These are phyloP conservation scores for Hippocampus mohnikei DNA, from an alignment of 2,113 vertebrate genomes.

Conservation along the genomic window DNA sequence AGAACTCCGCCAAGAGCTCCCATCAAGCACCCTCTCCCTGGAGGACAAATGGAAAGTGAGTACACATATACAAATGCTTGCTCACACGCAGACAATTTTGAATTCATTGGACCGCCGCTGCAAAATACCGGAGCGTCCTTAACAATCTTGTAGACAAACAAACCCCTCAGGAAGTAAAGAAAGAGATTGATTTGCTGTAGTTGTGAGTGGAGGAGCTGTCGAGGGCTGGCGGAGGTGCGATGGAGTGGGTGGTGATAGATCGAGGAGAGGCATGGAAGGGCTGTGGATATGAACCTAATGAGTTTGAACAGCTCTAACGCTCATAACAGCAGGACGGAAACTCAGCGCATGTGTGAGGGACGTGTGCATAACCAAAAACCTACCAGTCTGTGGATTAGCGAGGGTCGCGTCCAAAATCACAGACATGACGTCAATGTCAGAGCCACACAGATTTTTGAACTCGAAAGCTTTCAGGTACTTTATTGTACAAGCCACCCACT, in stretches of 20 bases:
- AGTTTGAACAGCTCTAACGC: conserved; percentile 57
- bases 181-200: conserved; percentile 60
- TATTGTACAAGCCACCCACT: not conserved
- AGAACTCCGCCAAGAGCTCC: conserved; percentile 92
- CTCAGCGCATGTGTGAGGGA: not conserved
- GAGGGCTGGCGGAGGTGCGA: conserved; percentile 40
- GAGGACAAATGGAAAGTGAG: conserved; percentile 96
- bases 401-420: conserved; percentile 50
- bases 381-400: conserved; percentile 31
- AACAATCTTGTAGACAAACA: conserved; percentile 57
- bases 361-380: conserved; percentile 4
- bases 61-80: conserved; percentile 51
- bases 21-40: conserved; percentile 94
- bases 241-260: conserved; percentile 54
- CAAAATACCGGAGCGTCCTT: conserved; percentile 26
- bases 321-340: conserved; percentile 40
- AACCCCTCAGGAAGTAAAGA: conserved; percentile 60
- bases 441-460: conserved; percentile 13
- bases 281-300: conserved; percentile 56
- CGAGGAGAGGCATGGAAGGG: conserved; percentile 49
- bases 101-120: conserved; percentile 45
- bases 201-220: conserved; percentile 46
- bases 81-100: conserved; percentile 51
- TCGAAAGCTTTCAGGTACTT: not conserved
- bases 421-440: conserved; percentile 49